Conservation (phyloP, 2,113 vertebrate genomes). For the Asarcornis scutulata region DNA sequence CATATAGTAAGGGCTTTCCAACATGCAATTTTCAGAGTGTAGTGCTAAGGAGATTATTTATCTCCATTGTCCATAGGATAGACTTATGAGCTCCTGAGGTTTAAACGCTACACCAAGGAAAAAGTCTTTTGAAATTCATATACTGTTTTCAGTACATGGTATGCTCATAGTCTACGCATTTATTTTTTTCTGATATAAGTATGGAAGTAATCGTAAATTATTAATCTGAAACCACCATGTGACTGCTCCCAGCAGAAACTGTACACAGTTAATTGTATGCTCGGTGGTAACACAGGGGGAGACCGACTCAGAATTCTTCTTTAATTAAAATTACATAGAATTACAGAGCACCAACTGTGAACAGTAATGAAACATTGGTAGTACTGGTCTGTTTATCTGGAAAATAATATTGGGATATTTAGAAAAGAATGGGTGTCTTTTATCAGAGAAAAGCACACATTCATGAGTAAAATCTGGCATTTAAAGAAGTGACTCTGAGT, state of each 20-base stretch:
- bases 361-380: constrained; percentile 78
- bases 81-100: not conserved
- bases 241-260: constrained; percentile 80
- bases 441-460: not conserved
- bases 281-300: constrained; percentile 81
- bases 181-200: constrained; percentile 36
- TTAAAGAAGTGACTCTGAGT: not conserved
- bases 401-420: constrained; percentile 56
- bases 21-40: not conserved
- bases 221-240: constrained; percentile 79
- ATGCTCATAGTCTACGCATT: not conserved
- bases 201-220: constrained; percentile 80
- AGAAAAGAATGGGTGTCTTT: not conserved
- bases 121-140: not conserved
- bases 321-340: constrained; percentile 90
- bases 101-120: not conserved
- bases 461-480: not conserved
- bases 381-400: constrained; percentile 69
- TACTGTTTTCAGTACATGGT: not conserved
- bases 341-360: constrained; percentile 81
- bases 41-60: not conserved
- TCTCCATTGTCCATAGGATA: not conserved
- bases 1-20: not conserved
- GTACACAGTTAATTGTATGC: constrained; percentile 81
- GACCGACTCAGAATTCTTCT: constrained; percentile 81